These are phyloP conservation scores for Ahaetulla prasina DNA, from an alignment of 2,113 vertebrate species.

Conservation along the genomic window DNA sequence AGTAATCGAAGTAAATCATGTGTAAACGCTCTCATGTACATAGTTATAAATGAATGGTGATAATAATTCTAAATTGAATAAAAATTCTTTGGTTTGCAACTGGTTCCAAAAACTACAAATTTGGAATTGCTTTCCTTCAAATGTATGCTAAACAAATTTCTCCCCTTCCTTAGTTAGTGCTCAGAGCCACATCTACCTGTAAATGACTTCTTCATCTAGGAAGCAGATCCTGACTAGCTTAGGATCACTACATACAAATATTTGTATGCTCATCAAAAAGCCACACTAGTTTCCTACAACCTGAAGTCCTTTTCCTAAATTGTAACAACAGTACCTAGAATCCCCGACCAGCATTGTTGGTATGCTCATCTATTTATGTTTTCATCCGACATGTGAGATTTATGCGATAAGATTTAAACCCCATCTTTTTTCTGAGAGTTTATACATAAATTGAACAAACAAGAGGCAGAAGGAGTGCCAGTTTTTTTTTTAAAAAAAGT, in stretches of 20 bases:
- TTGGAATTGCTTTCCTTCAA: background rate
- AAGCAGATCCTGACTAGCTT: background rate
- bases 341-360: background rate
- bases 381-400: background rate
- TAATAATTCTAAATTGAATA: background rate
- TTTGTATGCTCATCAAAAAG: background rate
- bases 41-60: background rate
- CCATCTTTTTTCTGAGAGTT: background rate
- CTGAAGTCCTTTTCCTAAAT: background rate
- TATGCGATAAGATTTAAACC: background rate
- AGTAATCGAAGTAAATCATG: too few relatives aligned
- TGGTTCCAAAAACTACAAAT: background rate
- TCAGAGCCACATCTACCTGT: background rate
- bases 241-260: background rate
- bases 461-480: background rate
- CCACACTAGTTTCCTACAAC: background rate
- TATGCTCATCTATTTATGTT: background rate
- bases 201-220: background rate
- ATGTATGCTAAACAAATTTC: background rate
- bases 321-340: background rate
- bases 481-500: background rate
- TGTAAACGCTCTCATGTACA: background rate
- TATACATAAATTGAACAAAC: background rate
- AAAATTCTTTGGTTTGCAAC: background rate
- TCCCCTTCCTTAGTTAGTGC: background rate